Base-by-base conservation (phyloP, 2,113 vertebrate genomes). In the Sander lucioperca region DNA sequence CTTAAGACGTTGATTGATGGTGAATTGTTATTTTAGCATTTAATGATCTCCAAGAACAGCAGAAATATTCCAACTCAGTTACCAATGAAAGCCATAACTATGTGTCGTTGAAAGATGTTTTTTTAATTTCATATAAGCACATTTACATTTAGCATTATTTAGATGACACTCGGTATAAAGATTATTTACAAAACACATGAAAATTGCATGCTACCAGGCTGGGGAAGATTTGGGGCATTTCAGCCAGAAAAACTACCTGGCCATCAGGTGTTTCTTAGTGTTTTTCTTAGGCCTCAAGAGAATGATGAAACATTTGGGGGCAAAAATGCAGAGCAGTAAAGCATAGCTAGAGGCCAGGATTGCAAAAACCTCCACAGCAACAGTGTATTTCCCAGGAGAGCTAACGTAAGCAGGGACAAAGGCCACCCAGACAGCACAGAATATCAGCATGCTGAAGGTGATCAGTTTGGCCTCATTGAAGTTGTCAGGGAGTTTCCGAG, bases 371-470 rank as follows among this genome's bases (percentile, higher is more conserved):
- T 95, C 92, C 23, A 95, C 92, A 21, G 91, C 91, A 1, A 93
- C 92, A 1, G 83, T 85, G 27, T 94, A 95, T 43, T 95, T 95
- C 5, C 93, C 92, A 2, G 92, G 94, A 23, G 95, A 95, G 81
- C 90, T 95, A 43, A 95, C 21, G 3, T 96, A 95, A 15, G 95
- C 94, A 4, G 95, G 95, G 18, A 95, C 86, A 70, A 95, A 96
- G 1, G 93, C 85, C 7, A 95, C 74, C 95, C 95, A 95, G 2
- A 95, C 90, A 12, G 90, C 93, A 59, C 93, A 94, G 85, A 96
- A 95, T 45, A 96, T 95, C 80, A 96, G 69, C 94, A 95, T 95
- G 89, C 95, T 95, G 85, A 95, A 95, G 61, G 94, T 95, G 88
- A 96, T 95, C 56, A 95, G 93, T 67, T 89, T 90, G 79, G 89